Evolutionary conservation across 2,888 invertebrate species (phyloP).

Genomic region (Eucera pruinosa): DNA sequence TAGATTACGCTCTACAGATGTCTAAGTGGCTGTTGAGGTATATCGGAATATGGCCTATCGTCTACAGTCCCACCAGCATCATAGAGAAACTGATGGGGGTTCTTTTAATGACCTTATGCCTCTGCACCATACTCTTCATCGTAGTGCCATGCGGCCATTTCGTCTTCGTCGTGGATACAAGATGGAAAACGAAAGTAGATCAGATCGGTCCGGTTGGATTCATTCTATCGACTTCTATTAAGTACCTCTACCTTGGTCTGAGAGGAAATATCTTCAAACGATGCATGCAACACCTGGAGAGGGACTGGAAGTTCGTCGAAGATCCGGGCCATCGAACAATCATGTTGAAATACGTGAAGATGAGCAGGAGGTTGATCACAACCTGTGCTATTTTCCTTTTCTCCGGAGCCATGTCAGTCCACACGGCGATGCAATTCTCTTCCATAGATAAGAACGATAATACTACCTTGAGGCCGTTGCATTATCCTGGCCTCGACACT

Average conservation of each 20-base stretch:
- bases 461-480: conserved; percentile 61
- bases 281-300: conserved; percentile 65
- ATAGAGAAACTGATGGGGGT: conserved; percentile 36
- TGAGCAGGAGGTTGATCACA: conserved; percentile 63
- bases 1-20: conserved; percentile 66
- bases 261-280: neutral
- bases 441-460: conserved; percentile 10
- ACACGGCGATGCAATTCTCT: conserved; percentile 44
- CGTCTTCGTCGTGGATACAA: conserved; percentile 10
- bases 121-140: conserved; percentile 26
- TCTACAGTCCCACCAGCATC: conserved; percentile 38
- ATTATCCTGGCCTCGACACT: conserved; percentile 64
- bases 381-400: conserved; percentile 60
- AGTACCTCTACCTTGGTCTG: conserved; percentile 64
- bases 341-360: conserved; percentile 65
- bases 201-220: conserved; percentile 49
- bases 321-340: conserved; percentile 45
- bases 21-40: conserved; percentile 73
- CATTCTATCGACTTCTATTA: conserved; percentile 52
- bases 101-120: neutral
- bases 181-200: conserved; percentile 51
- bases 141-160: conserved; percentile 46
- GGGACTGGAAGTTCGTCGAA: conserved; percentile 63
- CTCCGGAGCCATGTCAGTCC: conserved; percentile 51
- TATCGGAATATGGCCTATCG: conserved; percentile 74